Conservation (phyloP, 1,140 invertebrate species). For the Contarinia nasturtii region DNA sequence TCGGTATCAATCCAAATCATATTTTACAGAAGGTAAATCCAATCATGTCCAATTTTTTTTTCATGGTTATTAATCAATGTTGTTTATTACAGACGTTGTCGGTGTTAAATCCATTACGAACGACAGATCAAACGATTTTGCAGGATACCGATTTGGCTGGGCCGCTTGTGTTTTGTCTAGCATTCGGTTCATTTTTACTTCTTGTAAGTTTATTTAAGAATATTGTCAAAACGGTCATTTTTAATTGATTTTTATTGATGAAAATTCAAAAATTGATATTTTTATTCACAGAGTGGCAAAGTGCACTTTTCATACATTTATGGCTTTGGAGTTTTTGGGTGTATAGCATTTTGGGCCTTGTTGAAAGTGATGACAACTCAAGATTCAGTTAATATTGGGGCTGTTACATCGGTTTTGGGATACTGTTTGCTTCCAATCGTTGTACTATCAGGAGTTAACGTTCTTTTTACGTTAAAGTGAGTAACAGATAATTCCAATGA, state of each 20-base stretch:
- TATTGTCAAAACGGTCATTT: too few relatives aligned
- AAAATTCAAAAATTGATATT: too few relatives aligned
- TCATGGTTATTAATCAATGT: too few relatives aligned
- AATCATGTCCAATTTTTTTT: background rate
- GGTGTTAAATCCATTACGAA: constrained; percentile 53
- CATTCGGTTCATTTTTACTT: constrained; percentile 46
- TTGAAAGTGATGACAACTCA: constrained; percentile 56
- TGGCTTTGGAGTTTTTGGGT: constrained; percentile 61
- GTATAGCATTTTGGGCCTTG: constrained; percentile 57
- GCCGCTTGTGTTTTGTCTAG: constrained; percentile 60
- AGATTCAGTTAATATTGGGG: constrained; percentile 45
- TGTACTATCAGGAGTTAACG: constrained; percentile 47
- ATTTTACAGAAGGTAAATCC: background rate
- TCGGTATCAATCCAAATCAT: too few relatives aligned
- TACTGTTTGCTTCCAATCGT: constrained; percentile 80
- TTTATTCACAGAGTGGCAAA: constrained; percentile 31
- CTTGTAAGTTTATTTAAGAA: constrained; percentile 18
- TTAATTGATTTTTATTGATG: background rate
- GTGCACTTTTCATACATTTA: constrained; percentile 65
- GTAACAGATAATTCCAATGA: constrained; percentile 9
- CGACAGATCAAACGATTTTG: constrained; percentile 36
- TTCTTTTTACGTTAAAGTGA: constrained; percentile 51
- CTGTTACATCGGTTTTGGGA: constrained; percentile 61
- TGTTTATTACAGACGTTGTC: constrained; percentile 38
- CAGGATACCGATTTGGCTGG: constrained; percentile 66